Base-by-base conservation (phyloP, 1,140 invertebrate species). In the Drosophila setifemur region DNA sequence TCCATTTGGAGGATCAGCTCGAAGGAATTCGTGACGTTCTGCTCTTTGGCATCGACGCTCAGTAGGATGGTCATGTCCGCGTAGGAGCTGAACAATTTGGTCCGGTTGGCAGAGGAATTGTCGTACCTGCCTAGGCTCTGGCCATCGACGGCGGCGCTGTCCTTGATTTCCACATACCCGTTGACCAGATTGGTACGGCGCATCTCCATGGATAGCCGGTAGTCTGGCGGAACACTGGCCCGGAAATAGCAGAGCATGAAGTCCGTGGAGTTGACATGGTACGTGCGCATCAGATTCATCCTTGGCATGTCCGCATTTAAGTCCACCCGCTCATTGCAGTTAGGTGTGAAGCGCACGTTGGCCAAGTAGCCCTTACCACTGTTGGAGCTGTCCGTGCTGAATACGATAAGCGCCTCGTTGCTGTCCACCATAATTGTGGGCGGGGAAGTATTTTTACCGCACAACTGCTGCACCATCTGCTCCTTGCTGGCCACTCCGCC, bases 91-190 rank as follows among this genome's bases (percentile, higher is more conserved):
- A 95, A 73, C 14, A 91, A 53, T 25, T 83, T 79, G 12, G 93
- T 93, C 5, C 90, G 66, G 6, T 60, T 90, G 16, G 90, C 91
- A 0, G 93, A 93, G 5, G 39, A 2, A 0, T 16, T 16, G 82
- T 95, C 96, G 70, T 93, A 94, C 66, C 72, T 92, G 3, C 92
- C 93, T 9, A 96, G 92, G 11, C 93, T 67, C 29, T 93, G 86
- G 37, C 92, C 91, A 18, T 91, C 91, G 7, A 91, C 91, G 25
- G 92, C 92, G 3, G 90, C 64, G 12, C 95, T 95, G 91, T 96
- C 95, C 42, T 71, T 85, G 73, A 96, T 92, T 91, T 96, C 93
- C n/a, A 96, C 54, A 53, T 91, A 94, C 90, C 95, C 94, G 70
- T 52, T 93, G 91, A n/a, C n/a, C 26, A 94, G 91, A 12, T 90